Evolutionary conservation across 1,140 invertebrate genomes (phyloP).

Genomic region (Hypothenemus hampei): DNA sequence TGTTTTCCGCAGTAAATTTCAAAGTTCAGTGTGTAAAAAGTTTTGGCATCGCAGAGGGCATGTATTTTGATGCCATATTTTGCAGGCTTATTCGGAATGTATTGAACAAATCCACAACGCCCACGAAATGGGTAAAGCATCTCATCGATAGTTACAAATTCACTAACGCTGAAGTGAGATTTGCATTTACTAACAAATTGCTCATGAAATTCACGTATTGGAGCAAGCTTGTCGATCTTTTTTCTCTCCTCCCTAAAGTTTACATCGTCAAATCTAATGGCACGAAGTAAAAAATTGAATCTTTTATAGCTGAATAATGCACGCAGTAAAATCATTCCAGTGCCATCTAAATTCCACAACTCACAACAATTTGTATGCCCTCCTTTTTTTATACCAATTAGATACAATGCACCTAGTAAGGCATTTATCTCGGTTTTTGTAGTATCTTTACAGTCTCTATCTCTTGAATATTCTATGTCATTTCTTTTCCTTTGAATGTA

Average conservation of each 20-base stretch:
- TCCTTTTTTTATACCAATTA: slow-evolving; percentile 21
- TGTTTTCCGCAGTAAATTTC: slow-evolving; percentile 37
- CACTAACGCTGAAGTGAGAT: neutral
- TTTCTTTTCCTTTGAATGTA: slow-evolving; percentile 11
- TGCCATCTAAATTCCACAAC: slow-evolving; percentile 35
- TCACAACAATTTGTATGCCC: slow-evolving; percentile 33
- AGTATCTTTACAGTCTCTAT: slow-evolving; percentile 23
- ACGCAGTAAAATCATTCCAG: slow-evolving; percentile 37
- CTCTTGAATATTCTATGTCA: neutral
- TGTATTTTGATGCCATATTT: slow-evolving; percentile 44
- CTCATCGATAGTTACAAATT: slow-evolving; percentile 27
- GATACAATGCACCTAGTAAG: neutral
- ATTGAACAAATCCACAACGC: slow-evolving; percentile 13
- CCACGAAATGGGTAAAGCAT: slow-evolving; percentile 19
- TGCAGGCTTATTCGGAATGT: slow-evolving; percentile 18
- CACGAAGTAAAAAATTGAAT: slow-evolving; percentile 38
- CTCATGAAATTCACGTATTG: neutral
- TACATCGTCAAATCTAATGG: slow-evolving; percentile 37
- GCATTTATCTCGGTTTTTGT: slow-evolving; percentile 6
- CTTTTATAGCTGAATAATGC: slow-evolving; percentile 36
- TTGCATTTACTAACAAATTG: neutral
- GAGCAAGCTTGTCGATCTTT: neutral
- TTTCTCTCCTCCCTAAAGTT: neutral
- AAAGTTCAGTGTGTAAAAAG: slow-evolving; percentile 34
- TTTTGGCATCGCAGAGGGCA: slow-evolving; percentile 35